phyloP scores from a whole-genome alignment of 2,113 vertebrate genomes.

The Nothocercus nigrocapillus region DNA sequence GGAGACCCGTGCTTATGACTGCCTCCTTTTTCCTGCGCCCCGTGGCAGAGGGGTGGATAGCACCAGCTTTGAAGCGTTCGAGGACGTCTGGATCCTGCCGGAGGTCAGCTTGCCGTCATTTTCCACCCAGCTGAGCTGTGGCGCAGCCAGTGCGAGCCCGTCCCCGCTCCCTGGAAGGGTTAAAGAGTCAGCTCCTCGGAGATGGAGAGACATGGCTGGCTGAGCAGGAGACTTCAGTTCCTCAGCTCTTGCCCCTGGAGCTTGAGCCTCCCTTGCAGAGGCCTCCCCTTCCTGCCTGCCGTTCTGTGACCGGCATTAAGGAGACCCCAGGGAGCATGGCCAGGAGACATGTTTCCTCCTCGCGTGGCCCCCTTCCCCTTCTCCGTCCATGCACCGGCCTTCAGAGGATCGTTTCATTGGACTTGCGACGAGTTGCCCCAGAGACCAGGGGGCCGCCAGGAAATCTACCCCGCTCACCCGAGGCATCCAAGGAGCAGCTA shows the following conservation, averaged over 20 bases:
- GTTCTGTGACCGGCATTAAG: rapidly evolving
- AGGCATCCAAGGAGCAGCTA: not conserved
- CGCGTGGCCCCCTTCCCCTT: not conserved
- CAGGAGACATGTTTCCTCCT: too few species aligned
- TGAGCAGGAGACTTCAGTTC: too few species aligned
- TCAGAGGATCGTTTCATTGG: not conserved
- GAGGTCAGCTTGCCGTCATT: not conserved
- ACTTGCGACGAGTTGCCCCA: not conserved
- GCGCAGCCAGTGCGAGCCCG: not conserved
- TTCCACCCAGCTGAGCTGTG: not conserved
- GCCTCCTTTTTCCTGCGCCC: not conserved
- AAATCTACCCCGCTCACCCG: too few species aligned
- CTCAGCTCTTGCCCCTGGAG: not conserved
- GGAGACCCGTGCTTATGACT: not conserved
- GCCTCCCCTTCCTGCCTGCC: not conserved
- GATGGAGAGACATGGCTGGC: not conserved
- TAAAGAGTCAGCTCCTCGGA: not conserved
- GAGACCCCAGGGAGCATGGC: not conserved
- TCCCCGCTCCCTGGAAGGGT: not conserved
- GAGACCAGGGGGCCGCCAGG: not conserved
- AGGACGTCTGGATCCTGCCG: not conserved
- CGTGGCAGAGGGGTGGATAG: not conserved
- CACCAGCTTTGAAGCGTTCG: not conserved
- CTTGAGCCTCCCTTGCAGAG: not conserved
- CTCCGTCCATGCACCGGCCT: not conserved